Evolutionary conservation across 2,888 invertebrate species (phyloP), one percentile per base, ranked within the genome.

Genomic region (Lasioglossum pauxillum): DNA sequence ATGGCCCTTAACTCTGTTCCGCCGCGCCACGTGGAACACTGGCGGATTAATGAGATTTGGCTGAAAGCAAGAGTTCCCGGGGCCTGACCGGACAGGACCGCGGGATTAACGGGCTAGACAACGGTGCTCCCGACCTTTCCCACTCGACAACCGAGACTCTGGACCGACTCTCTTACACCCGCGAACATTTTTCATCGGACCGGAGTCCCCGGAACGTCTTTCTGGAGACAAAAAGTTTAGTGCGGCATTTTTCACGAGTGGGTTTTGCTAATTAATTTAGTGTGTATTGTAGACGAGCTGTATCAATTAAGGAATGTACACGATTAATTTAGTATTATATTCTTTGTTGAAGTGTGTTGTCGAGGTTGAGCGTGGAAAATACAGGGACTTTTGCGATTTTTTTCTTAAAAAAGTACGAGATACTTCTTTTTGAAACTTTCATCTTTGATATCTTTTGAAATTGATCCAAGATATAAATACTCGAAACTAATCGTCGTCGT

Each of bases 31-130:
- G 82, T 71, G 74, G 69, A 74, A 74, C 2, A 82, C 77, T 5
- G 67, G 41, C 31, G 38, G 69, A 75, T 83, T 71, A 83, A 84
- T 60, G 83, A 78, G 84, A 84, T 84, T 84, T 67, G 46, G 27
- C 53, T 44, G 73, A 57, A 76, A 82, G 38, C 73, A 76, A 82
- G 46, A 72, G 31, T 75, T 41, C 49, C 53, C 5, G 80, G 19
- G 5, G 73, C 77, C 67, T 10, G 64, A 41, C 19, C 27, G 44
- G 12, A 46, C 49, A 78, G 27, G 64, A 31, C 72, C 67, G 10
- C 8, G 46, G 76, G 82, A 77, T 77, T 82, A 82, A 77, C 82
- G 77, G 76, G 57, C 35, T 73, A 16, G 67, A 74, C 64, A 77
- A 74, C 74, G 73, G 74, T 75, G 75, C n/a, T 23, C 38, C 64